Conservation (phyloP, 1,140 invertebrate genomes). For the Drosophila malerkotliana region DNA sequence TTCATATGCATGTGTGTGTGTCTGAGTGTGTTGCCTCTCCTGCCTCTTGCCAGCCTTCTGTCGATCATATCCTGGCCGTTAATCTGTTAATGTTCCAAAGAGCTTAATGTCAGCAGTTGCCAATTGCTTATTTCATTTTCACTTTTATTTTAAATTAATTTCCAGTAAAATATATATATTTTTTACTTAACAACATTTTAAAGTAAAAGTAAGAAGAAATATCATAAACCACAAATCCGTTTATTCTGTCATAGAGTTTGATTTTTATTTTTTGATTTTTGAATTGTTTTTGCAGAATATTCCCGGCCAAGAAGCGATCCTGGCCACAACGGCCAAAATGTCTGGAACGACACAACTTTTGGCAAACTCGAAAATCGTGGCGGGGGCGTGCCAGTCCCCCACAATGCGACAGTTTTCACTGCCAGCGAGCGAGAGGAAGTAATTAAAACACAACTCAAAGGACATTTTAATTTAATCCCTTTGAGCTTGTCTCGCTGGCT, state of each 20-base stretch:
- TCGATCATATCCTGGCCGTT: conserved; percentile 17
- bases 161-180: neutral
- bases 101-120: conserved; percentile 1
- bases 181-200: neutral
- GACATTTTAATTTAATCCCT: conserved; percentile 82
- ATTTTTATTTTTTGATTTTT: neutral
- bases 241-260: neutral
- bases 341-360: conserved; percentile 23
- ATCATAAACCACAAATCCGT: neutral
- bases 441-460: conserved; percentile 82
- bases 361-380: conserved; percentile 38
- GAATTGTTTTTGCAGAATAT: neutral
- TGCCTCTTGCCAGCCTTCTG: neutral
- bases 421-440: conserved; percentile 71
- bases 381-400: conserved; percentile 2
- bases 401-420: conserved; percentile 50
- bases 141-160: neutral
- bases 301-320: neutral
- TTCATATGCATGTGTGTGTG: conserved; percentile 1
- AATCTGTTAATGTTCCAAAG: conserved; percentile 20
- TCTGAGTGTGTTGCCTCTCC: conserved; percentile 11
- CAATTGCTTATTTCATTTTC: conserved; percentile 1
- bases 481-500: conserved; percentile 79
- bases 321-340: conserved; percentile 7
- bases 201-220: no score